A percentile compares a stretch with the other conserved stretches of the same genome.
phyloP scores from a whole-genome alignment of 2,113 vertebrate genomes.

The Oceanodroma tethys region DNA sequence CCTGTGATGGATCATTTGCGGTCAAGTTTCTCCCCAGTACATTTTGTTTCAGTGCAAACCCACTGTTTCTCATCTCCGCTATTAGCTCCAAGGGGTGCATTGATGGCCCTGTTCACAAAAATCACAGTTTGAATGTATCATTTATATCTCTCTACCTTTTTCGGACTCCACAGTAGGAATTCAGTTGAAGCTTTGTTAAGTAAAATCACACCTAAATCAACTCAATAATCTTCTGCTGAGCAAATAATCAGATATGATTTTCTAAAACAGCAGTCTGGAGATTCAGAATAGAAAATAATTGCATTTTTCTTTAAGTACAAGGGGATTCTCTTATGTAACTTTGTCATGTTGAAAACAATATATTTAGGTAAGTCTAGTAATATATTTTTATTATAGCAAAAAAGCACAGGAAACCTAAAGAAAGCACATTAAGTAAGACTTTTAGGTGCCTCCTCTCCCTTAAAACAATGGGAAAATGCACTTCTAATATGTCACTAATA shows the following conservation, averaged over 20 bases:
- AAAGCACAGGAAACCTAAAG: slow-evolving; percentile 15
- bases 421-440: not conserved
- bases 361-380: slow-evolving; percentile 75
- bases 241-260: slow-evolving; percentile 98
- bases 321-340: slow-evolving; percentile 85
- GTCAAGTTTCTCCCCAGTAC: slow-evolving; percentile 96
- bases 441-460: not conserved
- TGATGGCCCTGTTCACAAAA: slow-evolving; percentile 98
- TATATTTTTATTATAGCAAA: slow-evolving; percentile 74
- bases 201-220: slow-evolving; percentile 97
- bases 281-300: slow-evolving; percentile 97
- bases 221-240: slow-evolving; percentile 98
- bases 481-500: not conserved
- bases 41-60: slow-evolving; percentile 99
- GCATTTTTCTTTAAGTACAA: slow-evolving; percentile 85
- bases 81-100: slow-evolving; percentile 99
- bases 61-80: slow-evolving; percentile 99
- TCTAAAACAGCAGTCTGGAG: slow-evolving; percentile 91
- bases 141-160: slow-evolving; percentile 88
- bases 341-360: slow-evolving; percentile 79
- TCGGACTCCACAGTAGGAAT: slow-evolving; percentile 91
- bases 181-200: slow-evolving; percentile 95
- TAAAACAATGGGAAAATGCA: not conserved
- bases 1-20: slow-evolving; percentile 95
- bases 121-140: slow-evolving; percentile 93